These are phyloP conservation scores for Agelas oroides DNA, from an alignment of 37 sponge, comb jelly and placozoan species.

Conservation along the genomic window DNA sequence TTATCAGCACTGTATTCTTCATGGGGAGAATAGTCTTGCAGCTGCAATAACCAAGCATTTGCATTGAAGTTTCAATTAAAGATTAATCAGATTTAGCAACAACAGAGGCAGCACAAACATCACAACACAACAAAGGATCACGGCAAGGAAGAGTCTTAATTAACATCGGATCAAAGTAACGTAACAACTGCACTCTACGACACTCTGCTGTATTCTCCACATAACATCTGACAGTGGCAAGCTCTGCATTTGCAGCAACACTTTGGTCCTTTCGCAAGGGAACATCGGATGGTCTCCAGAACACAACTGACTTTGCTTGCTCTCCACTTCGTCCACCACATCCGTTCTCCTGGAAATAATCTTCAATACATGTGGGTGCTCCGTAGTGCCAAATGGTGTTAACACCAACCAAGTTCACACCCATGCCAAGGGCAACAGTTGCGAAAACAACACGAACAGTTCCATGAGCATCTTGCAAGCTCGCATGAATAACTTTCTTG, in stretches of 20 bases:
- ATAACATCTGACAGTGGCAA: constrained; percentile 21
- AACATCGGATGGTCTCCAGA: constrained; percentile 44
- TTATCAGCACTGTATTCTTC: no score
- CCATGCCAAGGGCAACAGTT: constrained; percentile 55
- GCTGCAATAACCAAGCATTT: no score
- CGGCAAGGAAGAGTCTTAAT: background rate
- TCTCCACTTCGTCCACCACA: constrained; percentile 35
- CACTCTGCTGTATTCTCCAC: constrained; percentile 27
- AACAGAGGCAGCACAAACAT: background rate
- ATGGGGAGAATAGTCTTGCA: no score
- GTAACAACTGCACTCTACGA: constrained; percentile 21
- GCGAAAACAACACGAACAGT: constrained; percentile 54
- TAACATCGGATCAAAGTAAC: constrained; percentile 22
- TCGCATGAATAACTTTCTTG: constrained; percentile 27
- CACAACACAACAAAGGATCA: constrained; percentile 29
- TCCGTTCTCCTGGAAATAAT: constrained; percentile 43
- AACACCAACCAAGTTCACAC: constrained; percentile 28
- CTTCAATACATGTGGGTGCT: constrained; percentile 49
- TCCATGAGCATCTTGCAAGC: constrained; percentile 31
- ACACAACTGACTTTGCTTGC: constrained; percentile 35
- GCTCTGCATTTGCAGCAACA: background rate
- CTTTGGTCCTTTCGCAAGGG: constrained; percentile 8
- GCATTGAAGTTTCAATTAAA: no score
- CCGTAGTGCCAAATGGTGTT: constrained; percentile 55
- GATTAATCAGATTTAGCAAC: no score